Conservation (phyloP, 2,797 vertebrate genomes). For the Cheirogaleus major region DNA sequence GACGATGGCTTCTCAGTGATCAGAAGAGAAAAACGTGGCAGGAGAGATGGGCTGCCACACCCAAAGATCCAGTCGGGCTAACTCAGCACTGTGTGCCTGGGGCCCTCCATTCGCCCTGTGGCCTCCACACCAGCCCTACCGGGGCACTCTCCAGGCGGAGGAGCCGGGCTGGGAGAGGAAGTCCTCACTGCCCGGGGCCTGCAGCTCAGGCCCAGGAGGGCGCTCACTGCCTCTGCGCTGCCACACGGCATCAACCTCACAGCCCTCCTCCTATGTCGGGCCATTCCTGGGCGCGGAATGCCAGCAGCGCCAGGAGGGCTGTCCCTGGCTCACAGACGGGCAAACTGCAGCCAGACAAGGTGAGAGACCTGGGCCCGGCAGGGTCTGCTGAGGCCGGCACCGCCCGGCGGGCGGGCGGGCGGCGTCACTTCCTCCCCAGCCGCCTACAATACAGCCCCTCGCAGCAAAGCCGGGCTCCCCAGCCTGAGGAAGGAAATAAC, state of each 20-base stretch:
- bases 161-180: neutral
- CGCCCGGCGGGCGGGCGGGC: neutral
- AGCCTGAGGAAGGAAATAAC: slow-evolving; percentile 65
- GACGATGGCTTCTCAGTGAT: neutral
- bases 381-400: neutral
- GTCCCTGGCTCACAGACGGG: neutral
- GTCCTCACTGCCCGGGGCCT: rapidly evolving
- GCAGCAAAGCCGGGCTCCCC: neutral
- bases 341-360: neutral
- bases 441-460: neutral
- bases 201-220: neutral
- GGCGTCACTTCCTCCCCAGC: slow-evolving; percentile 6
- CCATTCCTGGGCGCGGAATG: neutral
- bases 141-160: neutral
- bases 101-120: neutral
- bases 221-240: rapidly evolving
- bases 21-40: neutral
- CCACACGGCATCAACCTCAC: neutral
- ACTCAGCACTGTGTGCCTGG: rapidly evolving
- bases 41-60: neutral
- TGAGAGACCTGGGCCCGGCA: neutral
- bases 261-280: neutral
- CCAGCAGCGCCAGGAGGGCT: neutral
- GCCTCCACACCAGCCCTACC: neutral
- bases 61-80: neutral